Evolutionary conservation across 2,113 vertebrate species (phyloP).

Genomic region (Triplophysa rosa): DNA sequence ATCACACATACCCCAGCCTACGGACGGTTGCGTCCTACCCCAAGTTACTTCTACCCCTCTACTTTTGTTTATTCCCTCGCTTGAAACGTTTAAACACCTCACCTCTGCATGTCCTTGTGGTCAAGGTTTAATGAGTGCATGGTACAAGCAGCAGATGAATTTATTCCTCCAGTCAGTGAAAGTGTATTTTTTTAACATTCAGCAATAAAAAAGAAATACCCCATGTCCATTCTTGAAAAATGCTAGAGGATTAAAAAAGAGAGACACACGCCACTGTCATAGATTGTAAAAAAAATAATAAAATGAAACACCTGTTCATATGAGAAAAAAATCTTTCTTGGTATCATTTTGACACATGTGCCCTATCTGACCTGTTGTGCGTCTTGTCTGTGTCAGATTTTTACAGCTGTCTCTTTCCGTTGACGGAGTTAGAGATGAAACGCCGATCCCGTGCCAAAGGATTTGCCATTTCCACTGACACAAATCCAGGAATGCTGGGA

Average conservation of each 20-base stretch:
- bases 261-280: conserved; percentile 89
- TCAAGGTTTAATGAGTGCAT: conserved; percentile 99
- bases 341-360: conserved; percentile 80
- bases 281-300: conserved; percentile 88
- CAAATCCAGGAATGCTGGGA: neutral
- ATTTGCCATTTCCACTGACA: conserved; percentile 5
- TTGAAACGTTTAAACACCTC: conserved; percentile 78
- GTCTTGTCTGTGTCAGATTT: conserved; percentile 16
- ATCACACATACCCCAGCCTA: conserved; percentile 49
- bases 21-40: conserved; percentile 53
- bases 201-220: conserved; percentile 87
- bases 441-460: neutral
- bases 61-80: conserved; percentile 58
- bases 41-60: conserved; percentile 33
- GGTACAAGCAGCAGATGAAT: conserved; percentile 93
- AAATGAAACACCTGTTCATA: conserved; percentile 82
- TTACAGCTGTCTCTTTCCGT: neutral
- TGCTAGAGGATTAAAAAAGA: conserved; percentile 75
- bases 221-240: conserved; percentile 83
- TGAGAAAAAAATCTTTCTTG: conserved; percentile 89
- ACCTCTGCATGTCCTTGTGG: conserved; percentile 96
- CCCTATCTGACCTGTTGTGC: conserved; percentile 63
- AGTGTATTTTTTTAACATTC: conserved; percentile 88
- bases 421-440: neutral
- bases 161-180: conserved; percentile 84